Evolutionary conservation across 2,888 invertebrate species (phyloP).

Genomic region (Aporophyla nigra): DNA sequence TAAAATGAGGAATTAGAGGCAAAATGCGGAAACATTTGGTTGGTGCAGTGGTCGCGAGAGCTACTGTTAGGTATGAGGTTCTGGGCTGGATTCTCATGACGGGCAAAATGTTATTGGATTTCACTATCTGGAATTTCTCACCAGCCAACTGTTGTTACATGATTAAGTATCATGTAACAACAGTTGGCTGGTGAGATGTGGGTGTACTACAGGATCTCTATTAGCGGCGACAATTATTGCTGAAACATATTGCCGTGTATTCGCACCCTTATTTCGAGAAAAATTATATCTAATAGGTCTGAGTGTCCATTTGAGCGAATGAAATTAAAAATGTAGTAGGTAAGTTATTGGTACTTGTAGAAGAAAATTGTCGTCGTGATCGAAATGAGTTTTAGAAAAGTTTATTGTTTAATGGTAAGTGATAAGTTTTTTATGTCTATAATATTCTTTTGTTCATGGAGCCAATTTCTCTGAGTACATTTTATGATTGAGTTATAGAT

Average conservation of each 20-base stretch:
- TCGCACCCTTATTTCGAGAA: neutral
- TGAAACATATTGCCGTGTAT: neutral
- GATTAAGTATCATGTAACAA: too few species aligned
- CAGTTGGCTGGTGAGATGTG: too few species aligned
- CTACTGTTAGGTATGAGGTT: too few species aligned
- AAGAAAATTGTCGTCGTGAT: constrained; percentile 3
- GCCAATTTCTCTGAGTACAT: neutral
- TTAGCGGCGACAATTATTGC: neutral
- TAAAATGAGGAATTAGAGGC: neutral
- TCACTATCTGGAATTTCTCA: too few species aligned
- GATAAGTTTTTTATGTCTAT: constrained; percentile 13
- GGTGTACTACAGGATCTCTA: too few species aligned
- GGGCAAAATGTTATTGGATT: too few species aligned
- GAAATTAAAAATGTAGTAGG: constrained; percentile 26
- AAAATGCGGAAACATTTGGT: neutral
- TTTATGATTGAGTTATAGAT: neutral
- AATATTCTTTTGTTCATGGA: neutral
- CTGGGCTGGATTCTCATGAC: too few species aligned
- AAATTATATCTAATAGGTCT: constrained; percentile 1
- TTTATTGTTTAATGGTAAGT: constrained; percentile 1
- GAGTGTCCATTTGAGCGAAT: constrained; percentile 4
- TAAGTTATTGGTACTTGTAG: constrained; percentile 17
- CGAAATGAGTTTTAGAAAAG: constrained; percentile 25
- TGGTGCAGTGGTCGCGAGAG: too few species aligned
- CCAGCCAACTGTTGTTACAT: too few species aligned